phyloP scores from a whole-genome alignment of 2,888 invertebrate species.

The Heliconius ethilla region DNA sequence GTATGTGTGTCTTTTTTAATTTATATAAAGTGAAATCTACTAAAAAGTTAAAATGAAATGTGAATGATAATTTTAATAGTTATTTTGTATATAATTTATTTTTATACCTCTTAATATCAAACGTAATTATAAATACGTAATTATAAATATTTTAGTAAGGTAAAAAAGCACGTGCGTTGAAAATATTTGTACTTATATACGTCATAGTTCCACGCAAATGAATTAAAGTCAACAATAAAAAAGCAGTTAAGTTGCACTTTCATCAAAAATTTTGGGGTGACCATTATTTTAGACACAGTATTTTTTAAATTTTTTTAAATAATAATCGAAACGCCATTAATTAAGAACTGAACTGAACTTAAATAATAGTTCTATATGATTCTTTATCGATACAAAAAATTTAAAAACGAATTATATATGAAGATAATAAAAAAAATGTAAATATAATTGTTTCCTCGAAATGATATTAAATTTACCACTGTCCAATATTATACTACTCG shows the following conservation, averaged over 20 bases:
- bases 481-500: too few relatives aligned
- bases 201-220: slow-evolving; percentile 1
- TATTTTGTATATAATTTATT: too few relatives aligned
- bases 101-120: background rate
- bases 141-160: background rate
- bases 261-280: slow-evolving; percentile 15
- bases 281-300: background rate
- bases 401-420: background rate
- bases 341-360: too few relatives aligned
- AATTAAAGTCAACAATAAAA: slow-evolving; percentile 12
- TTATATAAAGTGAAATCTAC: background rate
- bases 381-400: background rate
- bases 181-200: background rate
- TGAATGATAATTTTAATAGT: too few relatives aligned
- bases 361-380: background rate
- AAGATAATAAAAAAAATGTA: background rate
- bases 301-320: background rate
- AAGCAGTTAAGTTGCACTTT: background rate
- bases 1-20: too few relatives aligned
- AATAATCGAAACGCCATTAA: background rate
- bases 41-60: background rate
- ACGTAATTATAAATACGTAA: too few relatives aligned
- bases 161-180: background rate
- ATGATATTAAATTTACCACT: too few relatives aligned
- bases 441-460: too few relatives aligned